Evolutionary conservation across 1,140 invertebrate species (phyloP).

Genomic region (Drosophila jambulina): DNA sequence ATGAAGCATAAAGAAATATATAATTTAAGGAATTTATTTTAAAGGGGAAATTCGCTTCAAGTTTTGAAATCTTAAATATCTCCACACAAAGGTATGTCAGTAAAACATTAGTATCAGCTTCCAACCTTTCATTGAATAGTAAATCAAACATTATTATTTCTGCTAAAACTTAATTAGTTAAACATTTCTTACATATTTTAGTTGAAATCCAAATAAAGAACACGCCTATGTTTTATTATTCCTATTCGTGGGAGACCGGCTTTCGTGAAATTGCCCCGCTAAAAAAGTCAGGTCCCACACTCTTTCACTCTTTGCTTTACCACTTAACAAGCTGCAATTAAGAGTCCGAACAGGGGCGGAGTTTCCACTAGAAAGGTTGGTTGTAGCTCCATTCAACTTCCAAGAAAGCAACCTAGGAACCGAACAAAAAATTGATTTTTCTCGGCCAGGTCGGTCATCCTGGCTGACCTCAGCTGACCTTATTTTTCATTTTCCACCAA

Average conservation of each 20-base stretch:
- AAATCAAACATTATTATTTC: neutral
- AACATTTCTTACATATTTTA: too few relatives aligned
- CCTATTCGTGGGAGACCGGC: constrained; percentile 28
- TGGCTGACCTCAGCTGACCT: constrained; percentile 41
- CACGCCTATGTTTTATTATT: neutral
- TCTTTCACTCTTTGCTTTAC: constrained; percentile 35
- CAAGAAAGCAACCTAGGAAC: neutral
- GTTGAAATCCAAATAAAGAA: neutral
- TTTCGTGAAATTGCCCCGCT: constrained; percentile 26
- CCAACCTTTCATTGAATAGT: neutral
- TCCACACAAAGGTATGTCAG: too few relatives aligned
- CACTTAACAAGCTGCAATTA: constrained; percentile 48
- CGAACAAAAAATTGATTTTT: constrained; percentile 29
- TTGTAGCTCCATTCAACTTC: neutral
- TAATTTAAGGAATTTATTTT: neutral
- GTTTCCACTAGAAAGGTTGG: neutral
- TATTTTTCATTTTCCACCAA: constrained; percentile 13
- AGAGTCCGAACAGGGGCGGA: constrained; percentile 30
- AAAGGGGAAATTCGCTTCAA: neutral
- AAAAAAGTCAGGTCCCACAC: constrained; percentile 22
- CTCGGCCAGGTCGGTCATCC: constrained; percentile 5
- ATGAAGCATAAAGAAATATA: neutral
- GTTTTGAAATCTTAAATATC: neutral
- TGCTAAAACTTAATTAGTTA: neutral
- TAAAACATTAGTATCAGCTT: too few relatives aligned